phyloP scores from a whole-genome alignment of 2,797 vertebrate species.

The Yasuhikotakia modesta region DNA sequence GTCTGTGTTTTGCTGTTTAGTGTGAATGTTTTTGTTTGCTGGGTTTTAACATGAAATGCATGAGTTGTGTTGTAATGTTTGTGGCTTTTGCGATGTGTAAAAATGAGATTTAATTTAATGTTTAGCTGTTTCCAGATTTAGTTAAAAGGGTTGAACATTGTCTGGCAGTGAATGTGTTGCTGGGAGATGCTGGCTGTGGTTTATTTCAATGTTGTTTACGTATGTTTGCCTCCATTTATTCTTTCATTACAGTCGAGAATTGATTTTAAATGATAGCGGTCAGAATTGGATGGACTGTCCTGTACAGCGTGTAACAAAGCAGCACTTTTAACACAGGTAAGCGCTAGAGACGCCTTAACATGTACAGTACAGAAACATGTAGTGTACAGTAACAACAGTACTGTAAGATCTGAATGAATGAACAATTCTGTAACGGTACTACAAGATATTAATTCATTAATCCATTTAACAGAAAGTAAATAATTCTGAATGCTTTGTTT shows the following conservation, averaged over 20 bases:
- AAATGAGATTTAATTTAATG: constrained; percentile 11
- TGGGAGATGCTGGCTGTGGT: constrained; percentile 44
- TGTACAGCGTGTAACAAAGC: constrained; percentile 87
- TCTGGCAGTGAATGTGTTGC: constrained; percentile 47
- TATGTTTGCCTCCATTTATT: constrained; percentile 89
- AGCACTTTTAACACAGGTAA: constrained; percentile 87
- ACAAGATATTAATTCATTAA: not conserved
- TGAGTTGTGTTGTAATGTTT: constrained; percentile 17
- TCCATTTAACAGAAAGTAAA: not conserved
- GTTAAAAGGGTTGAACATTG: constrained; percentile 39
- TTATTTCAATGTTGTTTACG: constrained; percentile 56
- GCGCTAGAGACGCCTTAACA: constrained; percentile 70
- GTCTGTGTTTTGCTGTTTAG: constrained; percentile 12
- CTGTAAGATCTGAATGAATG: too few species aligned
- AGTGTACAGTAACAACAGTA: too few species aligned
- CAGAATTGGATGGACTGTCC: constrained; percentile 88
- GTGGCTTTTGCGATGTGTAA: constrained; percentile 34
- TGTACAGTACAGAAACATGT: too few species aligned
- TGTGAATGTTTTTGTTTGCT: constrained; percentile 31
- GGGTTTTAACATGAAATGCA: constrained; percentile 22
- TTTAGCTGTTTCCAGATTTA: constrained; percentile 12
- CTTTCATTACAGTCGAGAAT: constrained; percentile 93
- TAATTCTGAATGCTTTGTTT: not conserved
- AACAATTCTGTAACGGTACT: too few species aligned
- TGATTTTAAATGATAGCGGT: constrained; percentile 94